A percentile compares a stretch with the other conserved stretches of the same genome.
Evolutionary conservation across 2,113 vertebrate genomes (phyloP).

Genomic region (Burhinus bistriatus): DNA sequence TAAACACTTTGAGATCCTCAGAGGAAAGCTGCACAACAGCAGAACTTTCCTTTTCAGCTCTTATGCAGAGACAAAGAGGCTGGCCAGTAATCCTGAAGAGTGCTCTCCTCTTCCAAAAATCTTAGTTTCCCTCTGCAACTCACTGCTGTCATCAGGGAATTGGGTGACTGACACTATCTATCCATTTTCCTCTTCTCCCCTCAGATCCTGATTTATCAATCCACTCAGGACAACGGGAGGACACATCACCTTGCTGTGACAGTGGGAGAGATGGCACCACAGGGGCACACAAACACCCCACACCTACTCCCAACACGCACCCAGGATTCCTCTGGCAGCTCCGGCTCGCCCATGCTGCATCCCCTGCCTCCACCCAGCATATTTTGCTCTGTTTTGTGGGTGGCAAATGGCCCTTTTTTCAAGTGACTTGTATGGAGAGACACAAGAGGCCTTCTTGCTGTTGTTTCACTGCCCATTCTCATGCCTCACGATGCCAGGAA

Average conservation of each 20-base stretch:
- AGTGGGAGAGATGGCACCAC: neutral
- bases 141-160: neutral
- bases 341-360: neutral
- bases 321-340: neutral
- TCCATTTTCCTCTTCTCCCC: neutral
- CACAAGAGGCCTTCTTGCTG: neutral
- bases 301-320: rapidly evolving
- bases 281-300: neutral
- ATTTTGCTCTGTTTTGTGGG: neutral
- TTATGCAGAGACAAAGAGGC: rapidly evolving
- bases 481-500: neutral
- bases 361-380: no score
- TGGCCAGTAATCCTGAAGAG: neutral
- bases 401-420: neutral
- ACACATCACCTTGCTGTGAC: neutral
- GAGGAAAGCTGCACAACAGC: neutral
- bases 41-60: neutral
- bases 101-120: neutral
- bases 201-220: neutral
- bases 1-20: neutral
- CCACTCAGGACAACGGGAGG: neutral
- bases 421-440: neutral
- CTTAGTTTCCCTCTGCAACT: neutral
- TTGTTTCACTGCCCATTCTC: rapidly evolving
- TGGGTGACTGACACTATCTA: neutral